Percentiles rank a stretch among this genome's conserved stretches.
These are phyloP conservation scores for Corydoras maculifer DNA, from an alignment of 2,113 vertebrate genomes.

Conservation along the genomic window DNA sequence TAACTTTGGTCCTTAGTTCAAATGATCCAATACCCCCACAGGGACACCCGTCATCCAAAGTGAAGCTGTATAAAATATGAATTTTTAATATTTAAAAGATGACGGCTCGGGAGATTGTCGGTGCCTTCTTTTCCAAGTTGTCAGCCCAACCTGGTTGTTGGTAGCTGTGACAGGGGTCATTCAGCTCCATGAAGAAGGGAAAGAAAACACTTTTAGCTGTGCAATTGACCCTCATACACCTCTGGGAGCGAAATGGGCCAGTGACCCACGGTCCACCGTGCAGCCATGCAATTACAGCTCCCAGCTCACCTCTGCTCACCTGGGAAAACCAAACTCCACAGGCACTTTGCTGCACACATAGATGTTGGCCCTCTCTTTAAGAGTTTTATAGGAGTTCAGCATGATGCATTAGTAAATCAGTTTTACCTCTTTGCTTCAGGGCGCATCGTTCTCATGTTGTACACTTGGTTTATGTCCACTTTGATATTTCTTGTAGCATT, in stretches of 20 bases:
- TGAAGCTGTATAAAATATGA: too few species aligned
- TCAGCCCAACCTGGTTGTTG: constrained; percentile 5
- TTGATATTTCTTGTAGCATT: too few species aligned
- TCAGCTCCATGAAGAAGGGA: constrained; percentile 48
- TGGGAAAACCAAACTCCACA: constrained; percentile 49
- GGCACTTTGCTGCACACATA: constrained; percentile 40
- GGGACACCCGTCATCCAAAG: too few species aligned
- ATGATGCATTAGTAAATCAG: constrained; percentile 28
- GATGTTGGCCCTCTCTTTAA: constrained; percentile 10
- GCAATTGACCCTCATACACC: constrained; percentile 57
- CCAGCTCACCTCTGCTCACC: constrained; percentile 69
- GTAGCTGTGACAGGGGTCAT: constrained; percentile 42
- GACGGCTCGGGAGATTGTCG: too few species aligned
- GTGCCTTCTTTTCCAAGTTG: too few species aligned
- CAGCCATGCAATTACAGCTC: constrained; percentile 87
- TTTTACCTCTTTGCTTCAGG: constrained; percentile 3
- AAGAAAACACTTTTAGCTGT: constrained; percentile 67
- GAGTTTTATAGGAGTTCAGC: constrained; percentile 24
- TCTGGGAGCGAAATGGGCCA: constrained; percentile 36
- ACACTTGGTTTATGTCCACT: too few species aligned
- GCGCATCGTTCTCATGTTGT: too few species aligned
- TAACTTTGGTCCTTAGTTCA: too few species aligned
- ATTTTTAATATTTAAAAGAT: too few species aligned
- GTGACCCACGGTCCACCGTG: constrained; percentile 70
- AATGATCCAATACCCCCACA: too few species aligned